A percentile compares a stretch with the other conserved stretches of the same genome.
Evolutionary conservation across 2,888 invertebrate species (phyloP).

Genomic region (Apeira syringaria): DNA sequence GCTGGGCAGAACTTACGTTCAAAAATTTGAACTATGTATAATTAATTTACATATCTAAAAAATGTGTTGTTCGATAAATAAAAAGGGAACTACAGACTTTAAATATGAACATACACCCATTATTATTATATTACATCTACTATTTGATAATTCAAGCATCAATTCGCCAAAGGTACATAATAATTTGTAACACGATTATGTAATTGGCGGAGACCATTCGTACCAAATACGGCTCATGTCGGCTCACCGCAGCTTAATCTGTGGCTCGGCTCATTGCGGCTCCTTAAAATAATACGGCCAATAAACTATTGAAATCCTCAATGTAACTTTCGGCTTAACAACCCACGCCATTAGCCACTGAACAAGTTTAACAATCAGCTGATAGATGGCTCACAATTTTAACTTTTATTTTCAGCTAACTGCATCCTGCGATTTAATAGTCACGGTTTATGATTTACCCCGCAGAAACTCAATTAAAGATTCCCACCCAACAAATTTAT

Average conservation of each 20-base stretch:
- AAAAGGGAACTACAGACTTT: too few relatives aligned
- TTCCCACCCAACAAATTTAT: too few relatives aligned
- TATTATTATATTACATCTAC: background rate
- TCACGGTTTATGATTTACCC: too few relatives aligned
- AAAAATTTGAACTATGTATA: too few relatives aligned
- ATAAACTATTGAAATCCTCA: slow-evolving; percentile 7
- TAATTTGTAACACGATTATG: slow-evolving; percentile 13
- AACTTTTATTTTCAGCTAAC: too few relatives aligned
- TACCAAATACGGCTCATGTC: slow-evolving; percentile 16
- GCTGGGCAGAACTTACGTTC: too few relatives aligned
- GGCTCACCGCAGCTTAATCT: slow-evolving; percentile 15
- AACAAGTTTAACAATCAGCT: slow-evolving; percentile 4
- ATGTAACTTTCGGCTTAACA: slow-evolving; percentile 7
- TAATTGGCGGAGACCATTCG: slow-evolving; percentile 6
- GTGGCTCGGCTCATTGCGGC: slow-evolving; percentile 7
- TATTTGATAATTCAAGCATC: slow-evolving; percentile 5
- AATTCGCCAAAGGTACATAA: slow-evolving; percentile 7
- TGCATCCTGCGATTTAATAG: too few relatives aligned
- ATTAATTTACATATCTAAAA: too few relatives aligned
- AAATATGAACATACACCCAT: background rate
- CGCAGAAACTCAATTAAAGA: too few relatives aligned
- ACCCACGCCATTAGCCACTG: slow-evolving; percentile 10
- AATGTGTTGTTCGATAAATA: too few relatives aligned
- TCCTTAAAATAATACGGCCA: slow-evolving; percentile 8
- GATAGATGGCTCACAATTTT: too few relatives aligned